Percentiles rank a stretch among this genome's conserved stretches.
Evolutionary conservation across 2,113 vertebrate species (phyloP).

Genomic region (Perca flavescens): DNA sequence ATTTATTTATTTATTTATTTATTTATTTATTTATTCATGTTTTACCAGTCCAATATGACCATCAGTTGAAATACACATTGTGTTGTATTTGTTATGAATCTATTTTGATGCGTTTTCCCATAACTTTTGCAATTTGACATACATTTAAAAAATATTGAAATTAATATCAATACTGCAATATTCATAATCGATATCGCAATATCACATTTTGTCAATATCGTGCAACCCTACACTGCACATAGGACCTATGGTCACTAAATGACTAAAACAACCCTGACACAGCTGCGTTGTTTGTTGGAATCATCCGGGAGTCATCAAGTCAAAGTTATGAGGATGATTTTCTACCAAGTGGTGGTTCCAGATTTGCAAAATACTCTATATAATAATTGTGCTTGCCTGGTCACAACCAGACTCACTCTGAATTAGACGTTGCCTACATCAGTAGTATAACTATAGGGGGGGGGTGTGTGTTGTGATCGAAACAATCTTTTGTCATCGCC

Average conservation of each 20-base stretch:
- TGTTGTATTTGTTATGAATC: too few relatives aligned
- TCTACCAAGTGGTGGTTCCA: not conserved
- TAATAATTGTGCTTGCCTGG: not conserved
- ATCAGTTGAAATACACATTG: too few relatives aligned
- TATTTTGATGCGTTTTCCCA: too few relatives aligned
- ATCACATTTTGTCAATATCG: too few relatives aligned
- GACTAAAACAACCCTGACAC: not conserved
- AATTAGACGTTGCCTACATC: conserved; percentile 10
- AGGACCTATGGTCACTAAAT: not conserved
- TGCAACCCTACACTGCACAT: too few relatives aligned
- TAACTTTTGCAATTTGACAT: too few relatives aligned
- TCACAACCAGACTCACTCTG: not conserved
- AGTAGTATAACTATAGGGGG: not conserved
- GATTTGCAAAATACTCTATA: not conserved
- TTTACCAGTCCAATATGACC: too few relatives aligned
- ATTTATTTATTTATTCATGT: too few relatives aligned
- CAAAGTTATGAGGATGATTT: not conserved
- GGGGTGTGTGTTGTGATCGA: not conserved
- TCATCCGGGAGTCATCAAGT: not conserved
- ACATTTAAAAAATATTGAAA: too few relatives aligned
- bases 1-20: too few relatives aligned
- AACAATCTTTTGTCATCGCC: not conserved
- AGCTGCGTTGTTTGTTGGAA: not conserved
- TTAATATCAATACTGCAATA: too few relatives aligned
- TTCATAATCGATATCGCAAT: too few relatives aligned